These are phyloP conservation scores for Tauraco erythrolophus DNA, from an alignment of 2,113 vertebrate species.

Conservation along the genomic window DNA sequence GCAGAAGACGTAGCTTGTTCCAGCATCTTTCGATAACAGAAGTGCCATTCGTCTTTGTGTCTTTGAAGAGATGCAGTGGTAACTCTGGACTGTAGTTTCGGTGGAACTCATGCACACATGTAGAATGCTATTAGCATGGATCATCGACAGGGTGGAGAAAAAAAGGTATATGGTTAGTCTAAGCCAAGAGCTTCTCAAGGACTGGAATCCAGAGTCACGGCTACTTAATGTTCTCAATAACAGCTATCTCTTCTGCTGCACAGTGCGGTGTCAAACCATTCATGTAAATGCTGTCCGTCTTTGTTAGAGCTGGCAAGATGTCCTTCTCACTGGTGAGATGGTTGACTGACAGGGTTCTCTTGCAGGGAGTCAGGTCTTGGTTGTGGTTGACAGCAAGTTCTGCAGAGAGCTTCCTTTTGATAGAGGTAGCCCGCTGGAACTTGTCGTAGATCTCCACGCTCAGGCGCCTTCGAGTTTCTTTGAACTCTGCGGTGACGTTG, in stretches of 20 bases:
- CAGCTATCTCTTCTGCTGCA: conserved; percentile 86
- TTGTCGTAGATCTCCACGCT: conserved; percentile 98
- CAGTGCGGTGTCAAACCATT: conserved; percentile 95
- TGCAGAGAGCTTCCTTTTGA: conserved; percentile 95
- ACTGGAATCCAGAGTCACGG: conserved; percentile 8
- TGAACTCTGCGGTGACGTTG: conserved; percentile 97
- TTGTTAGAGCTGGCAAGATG: conserved; percentile 81
- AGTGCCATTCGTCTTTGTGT: conserved; percentile 59
- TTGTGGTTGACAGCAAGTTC: conserved; percentile 88
- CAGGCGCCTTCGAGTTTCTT: conserved; percentile 93
- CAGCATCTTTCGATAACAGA: conserved; percentile 64
- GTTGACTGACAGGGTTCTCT: conserved; percentile 93
- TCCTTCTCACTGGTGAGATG: conserved; percentile 85
- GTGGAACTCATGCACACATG: conserved; percentile 81
- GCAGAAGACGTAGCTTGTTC: conserved; percentile 75
- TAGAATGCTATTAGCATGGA: conserved; percentile 76
- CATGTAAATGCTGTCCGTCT: conserved; percentile 93
- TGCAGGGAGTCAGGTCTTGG: conserved; percentile 93
- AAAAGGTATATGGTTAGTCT: conserved; percentile 70
- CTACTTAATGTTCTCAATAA: conserved; percentile 92
- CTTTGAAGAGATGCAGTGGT: conserved; percentile 69
- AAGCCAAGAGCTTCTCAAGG: conserved; percentile 60
- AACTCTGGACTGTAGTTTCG: conserved; percentile 68
- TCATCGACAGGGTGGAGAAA: conserved; percentile 52
- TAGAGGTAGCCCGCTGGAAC: conserved; percentile 95